Base-by-base conservation (phyloP, 2,113 vertebrate genomes). In the Silurus asotus region DNA sequence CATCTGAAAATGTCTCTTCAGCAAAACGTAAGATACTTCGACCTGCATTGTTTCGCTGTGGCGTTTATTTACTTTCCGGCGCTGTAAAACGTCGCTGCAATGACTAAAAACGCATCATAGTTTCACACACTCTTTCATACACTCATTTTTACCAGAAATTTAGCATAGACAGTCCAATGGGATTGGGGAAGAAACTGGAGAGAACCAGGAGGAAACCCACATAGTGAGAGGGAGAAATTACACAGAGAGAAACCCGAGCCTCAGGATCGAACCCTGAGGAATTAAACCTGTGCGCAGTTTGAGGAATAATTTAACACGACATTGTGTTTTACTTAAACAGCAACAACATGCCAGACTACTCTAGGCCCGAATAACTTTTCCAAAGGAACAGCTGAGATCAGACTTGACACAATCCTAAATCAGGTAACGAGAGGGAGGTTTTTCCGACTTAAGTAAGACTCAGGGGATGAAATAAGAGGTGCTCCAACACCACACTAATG, bases 391-490 rank as follows among this genome's bases (percentile, higher is more conserved):
- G 67, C 2, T 70, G 67, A 45, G 67, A 70, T 45, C 67, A 70
- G 67, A 37, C 67, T 45, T 49, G 70, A 76, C 23, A 7, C 14
- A 20, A 75, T n/a, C 72, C 19, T 51, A 53, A 75, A 55, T 76
- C 23, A 76, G 5, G 0, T 10, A 53, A 9, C 0, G 20, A 14
- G 23, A 75, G 72, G 13, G n/a, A 28, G 74, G 11, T 77, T 55
- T 77, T 55, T 56, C 23, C 0, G 51, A 53, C 72, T 45, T 75
- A 14, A 61, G 45, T 17, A 74, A 76, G 67, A 56, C 25, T 45
- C 5, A 11, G 45, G 49, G 59, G 79, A 81, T 61, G 79, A 81
- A 81, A 81, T 62, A 45, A n/a, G 79, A 61, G 74, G 74, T 20
- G 78, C n/a, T 64, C 10, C 5, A 1, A 37, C 28, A 59, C 17